Evolutionary conservation across 2,113 vertebrate genomes (phyloP), one percentile per base, ranked within the genome.

Genomic region (Heptranchias perlo): DNA sequence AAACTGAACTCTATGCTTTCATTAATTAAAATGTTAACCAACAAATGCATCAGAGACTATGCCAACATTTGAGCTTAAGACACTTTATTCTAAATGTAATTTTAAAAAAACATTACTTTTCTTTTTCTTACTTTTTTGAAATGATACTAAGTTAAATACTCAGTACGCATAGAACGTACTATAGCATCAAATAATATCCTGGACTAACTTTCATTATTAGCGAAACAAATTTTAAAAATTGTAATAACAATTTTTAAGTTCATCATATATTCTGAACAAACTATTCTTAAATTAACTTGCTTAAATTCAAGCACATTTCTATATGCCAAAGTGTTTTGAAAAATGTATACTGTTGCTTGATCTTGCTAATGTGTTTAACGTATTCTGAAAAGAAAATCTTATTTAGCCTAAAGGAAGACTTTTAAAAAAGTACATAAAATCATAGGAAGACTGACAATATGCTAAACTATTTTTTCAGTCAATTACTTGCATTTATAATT

Each of bases 21-120:
- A 69, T 95, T 31, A 95, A 67, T 69, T 93, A 93, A 62, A 93
- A 93, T 93, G 6, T 47, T 62, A 93, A 93, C 54, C n/a, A 93
- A 31, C 49, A 89, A 25, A 23, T 18, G 47, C 78, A 47, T 39
- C 13, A 21, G 44, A 93, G 89, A 93, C 23, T n/a, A 47, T 82
- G 18, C 39, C 78, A 91, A 49, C 21, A 49, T 35, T 58, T 58
- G 49, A 91, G 13, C 28, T 52, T 69, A 95, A 49, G 65, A 35
- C 31, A 95, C 8, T 69, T 67, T 95, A 69, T 73, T 69, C 23
- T 39, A 95, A 73, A 67, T 47, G 39, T 47, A 67, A 92, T 61
- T 61, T 58, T n/a, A 6, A 54, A 92, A 61, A 58, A 21, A 92
- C 0, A 28, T 92, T n/a, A 92, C 35, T 91, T 76, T 58, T 86